Percentiles rank a stretch among this genome's conserved stretches.
Conservation (phyloP, 2,888 invertebrate species). For the Pharmacophagus antenor region DNA sequence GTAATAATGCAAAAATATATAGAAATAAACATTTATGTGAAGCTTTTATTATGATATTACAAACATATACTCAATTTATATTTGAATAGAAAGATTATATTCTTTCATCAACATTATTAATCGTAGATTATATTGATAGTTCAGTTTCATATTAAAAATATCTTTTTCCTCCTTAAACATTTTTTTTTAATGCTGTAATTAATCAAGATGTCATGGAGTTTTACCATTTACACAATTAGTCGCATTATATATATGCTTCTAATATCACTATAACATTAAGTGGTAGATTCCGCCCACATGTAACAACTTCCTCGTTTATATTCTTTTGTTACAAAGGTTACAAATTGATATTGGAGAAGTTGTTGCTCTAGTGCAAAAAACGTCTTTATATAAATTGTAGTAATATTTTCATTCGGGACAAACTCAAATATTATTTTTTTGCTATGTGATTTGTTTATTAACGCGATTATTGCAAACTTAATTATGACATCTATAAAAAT, state of each 20-base stretch:
- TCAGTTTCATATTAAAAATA: too few species aligned
- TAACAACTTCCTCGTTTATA: conserved; percentile 21
- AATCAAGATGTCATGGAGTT: neutral
- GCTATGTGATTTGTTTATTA: too few species aligned
- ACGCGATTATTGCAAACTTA: too few species aligned
- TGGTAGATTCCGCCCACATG: conserved; percentile 12
- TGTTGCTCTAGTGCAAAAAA: neutral
- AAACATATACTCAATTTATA: too few species aligned
- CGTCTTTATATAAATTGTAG: neutral
- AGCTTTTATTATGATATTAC: too few species aligned
- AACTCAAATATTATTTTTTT: too few species aligned
- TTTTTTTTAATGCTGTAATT: neutral
- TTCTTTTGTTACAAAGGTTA: conserved; percentile 17
- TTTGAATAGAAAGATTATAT: too few species aligned
- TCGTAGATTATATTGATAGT: too few species aligned
- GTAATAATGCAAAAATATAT: too few species aligned
- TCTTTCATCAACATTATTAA: too few species aligned
- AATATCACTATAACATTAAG: conserved; percentile 8
- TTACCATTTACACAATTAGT: neutral
- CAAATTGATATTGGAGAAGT: conserved; percentile 12
- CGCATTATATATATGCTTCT: neutral
- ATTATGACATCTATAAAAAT: too few species aligned
- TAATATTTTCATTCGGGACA: neutral
- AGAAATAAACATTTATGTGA: too few species aligned
- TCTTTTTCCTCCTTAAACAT: neutral